These are phyloP conservation scores for Tupaia tana DNA, from an alignment of 2,113 vertebrate species.

Conservation along the genomic window DNA sequence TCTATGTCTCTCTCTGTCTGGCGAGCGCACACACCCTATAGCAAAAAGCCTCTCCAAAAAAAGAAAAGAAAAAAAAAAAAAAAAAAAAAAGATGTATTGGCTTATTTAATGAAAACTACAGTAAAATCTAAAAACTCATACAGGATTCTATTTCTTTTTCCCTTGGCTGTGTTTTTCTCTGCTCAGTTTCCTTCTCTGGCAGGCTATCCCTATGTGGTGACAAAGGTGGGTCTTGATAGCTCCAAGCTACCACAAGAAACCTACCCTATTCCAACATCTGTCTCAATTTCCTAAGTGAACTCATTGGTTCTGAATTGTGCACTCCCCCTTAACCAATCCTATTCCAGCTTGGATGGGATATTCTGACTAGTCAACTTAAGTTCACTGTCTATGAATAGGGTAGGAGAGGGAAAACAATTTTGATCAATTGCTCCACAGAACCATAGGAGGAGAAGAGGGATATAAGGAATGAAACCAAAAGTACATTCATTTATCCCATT, in stretches of 20 bases:
- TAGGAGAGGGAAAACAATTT: background rate
- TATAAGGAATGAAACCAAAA: background rate
- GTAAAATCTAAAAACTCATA: background rate
- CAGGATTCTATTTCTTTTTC: background rate
- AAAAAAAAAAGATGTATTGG: background rate
- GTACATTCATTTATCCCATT: background rate
- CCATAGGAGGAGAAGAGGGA: background rate
- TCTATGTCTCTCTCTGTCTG: too few species aligned
- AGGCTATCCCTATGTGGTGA: background rate
- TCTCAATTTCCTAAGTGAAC: background rate
- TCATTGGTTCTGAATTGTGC: background rate
- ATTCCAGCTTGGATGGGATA: background rate
- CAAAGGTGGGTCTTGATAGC: background rate
- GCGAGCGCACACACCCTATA: too few species aligned
- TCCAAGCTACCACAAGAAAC: background rate
- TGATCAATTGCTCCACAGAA: background rate
- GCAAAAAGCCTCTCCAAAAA: too few species aligned
- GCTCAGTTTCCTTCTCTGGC: background rate
- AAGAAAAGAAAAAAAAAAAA: too few species aligned
- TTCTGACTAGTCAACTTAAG: background rate
- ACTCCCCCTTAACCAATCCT: background rate
- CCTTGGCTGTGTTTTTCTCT: background rate
- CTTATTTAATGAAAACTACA: conserved; percentile 11
- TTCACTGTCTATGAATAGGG: background rate
- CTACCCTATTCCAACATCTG: background rate